phyloP scores from a whole-genome alignment of 2,797 vertebrate species.

The Erethizon dorsatum region DNA sequence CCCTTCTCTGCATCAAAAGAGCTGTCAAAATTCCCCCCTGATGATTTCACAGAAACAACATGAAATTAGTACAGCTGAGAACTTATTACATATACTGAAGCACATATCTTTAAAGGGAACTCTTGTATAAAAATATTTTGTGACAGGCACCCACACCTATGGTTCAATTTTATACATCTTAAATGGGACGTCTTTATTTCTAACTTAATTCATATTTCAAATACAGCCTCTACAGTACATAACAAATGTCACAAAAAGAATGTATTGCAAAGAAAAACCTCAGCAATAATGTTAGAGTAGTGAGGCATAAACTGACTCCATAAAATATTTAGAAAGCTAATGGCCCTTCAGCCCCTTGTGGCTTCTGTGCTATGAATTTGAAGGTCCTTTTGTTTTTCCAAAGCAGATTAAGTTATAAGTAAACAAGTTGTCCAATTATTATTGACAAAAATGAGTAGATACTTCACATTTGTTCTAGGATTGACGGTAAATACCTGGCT shows the following conservation, averaged over 20 bases:
- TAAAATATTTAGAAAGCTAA: slow-evolving; percentile 82
- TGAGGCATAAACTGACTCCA: slow-evolving; percentile 77
- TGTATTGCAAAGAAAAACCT: slow-evolving; percentile 77
- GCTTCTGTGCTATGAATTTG: slow-evolving; percentile 66
- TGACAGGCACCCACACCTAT: slow-evolving; percentile 74
- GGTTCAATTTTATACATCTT: slow-evolving; percentile 68
- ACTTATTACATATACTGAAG: slow-evolving; percentile 41
- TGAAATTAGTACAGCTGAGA: slow-evolving; percentile 87
- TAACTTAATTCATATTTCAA: slow-evolving; percentile 85
- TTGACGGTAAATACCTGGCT: slow-evolving; percentile 81
- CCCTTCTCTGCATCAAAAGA: slow-evolving; percentile 96
- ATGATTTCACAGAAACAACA: slow-evolving; percentile 89
- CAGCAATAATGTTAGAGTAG: slow-evolving; percentile 73
- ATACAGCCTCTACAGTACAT: slow-evolving; percentile 83
- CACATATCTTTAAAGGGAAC: slow-evolving; percentile 68
- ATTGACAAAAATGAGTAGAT: slow-evolving; percentile 49
- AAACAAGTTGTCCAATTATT: slow-evolving; percentile 49
- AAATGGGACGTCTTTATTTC: slow-evolving; percentile 80
- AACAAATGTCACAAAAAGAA: slow-evolving; percentile 85
- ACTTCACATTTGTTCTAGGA: slow-evolving; percentile 58
- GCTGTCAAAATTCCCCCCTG: slow-evolving; percentile 95
- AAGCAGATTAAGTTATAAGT: slow-evolving; percentile 51
- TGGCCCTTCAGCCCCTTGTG: slow-evolving; percentile 65
- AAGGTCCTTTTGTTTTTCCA: background rate
- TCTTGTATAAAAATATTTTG: slow-evolving; percentile 62